A percentile compares a stretch with the other conserved stretches of the same genome.
phyloP scores from a whole-genome alignment of 2,113 vertebrate genomes.

The Halichoerus grypus region DNA sequence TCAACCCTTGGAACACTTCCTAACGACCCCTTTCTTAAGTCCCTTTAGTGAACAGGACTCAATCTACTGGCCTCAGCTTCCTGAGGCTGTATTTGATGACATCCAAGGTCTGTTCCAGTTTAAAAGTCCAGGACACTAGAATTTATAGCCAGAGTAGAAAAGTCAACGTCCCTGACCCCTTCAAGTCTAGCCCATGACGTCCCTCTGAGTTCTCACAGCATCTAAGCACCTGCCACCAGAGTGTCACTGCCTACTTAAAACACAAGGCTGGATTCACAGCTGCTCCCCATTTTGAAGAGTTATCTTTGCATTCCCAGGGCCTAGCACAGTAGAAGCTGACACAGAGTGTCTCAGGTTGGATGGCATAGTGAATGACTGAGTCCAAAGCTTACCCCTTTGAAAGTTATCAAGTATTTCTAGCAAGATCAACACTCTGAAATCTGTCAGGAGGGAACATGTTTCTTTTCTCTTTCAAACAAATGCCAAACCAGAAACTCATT shows the following conservation, averaged over 20 bases:
- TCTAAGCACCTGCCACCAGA: neutral
- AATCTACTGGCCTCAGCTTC: neutral
- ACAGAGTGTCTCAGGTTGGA: neutral
- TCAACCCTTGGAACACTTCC: neutral
- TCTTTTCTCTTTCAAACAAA: neutral
- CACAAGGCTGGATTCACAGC: neutral
- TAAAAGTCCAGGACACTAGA: neutral
- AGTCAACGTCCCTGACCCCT: neutral
- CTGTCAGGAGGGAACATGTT: neutral
- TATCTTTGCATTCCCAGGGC: neutral
- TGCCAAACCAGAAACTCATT: neutral
- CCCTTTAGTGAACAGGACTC: neutral
- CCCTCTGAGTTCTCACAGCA: neutral
- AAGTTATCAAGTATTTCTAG: neutral
- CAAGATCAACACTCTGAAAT: neutral
- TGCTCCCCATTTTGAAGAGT: neutral
- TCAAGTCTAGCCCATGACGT: neutral
- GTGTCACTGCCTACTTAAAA: neutral
- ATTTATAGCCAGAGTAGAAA: neutral
- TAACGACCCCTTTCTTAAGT: neutral
- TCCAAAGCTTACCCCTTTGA: neutral
- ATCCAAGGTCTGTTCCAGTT: neutral
- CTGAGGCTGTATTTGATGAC: neutral
- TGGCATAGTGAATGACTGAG: neutral
- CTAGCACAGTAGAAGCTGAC: neutral